phyloP scores from a whole-genome alignment of 2,888 invertebrate species.

The Idaea aversata region DNA sequence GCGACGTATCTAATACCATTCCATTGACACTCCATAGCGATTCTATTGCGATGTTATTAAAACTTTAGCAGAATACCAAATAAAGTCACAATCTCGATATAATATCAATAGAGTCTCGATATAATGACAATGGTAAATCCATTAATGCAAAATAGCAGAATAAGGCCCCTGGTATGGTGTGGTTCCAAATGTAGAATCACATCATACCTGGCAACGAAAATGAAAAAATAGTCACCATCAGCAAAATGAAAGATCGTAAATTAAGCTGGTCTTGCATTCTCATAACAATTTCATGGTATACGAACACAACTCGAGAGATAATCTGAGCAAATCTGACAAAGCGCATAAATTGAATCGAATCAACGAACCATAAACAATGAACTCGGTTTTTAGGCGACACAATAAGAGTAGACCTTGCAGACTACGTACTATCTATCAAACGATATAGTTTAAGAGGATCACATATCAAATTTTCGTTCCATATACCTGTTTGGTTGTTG shows the following conservation, averaged over 20 bases:
- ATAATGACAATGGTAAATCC: too few species aligned
- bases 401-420: constrained; percentile 8
- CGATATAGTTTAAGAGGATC: background rate
- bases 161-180: too few species aligned
- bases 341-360: constrained; percentile 38
- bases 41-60: too few species aligned
- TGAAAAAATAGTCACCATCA: constrained; percentile 8
- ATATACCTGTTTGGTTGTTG: too few species aligned
- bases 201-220: background rate
- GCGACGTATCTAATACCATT: too few species aligned
- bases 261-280: constrained; percentile 35
- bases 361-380: constrained; percentile 39
- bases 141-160: too few species aligned
- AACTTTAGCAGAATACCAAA: too few species aligned
- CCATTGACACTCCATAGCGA: too few species aligned
- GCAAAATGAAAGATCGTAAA: constrained; percentile 33
- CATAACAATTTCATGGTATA: constrained; percentile 46
- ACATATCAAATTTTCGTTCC: too few species aligned
- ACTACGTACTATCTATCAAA: background rate
- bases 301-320: constrained; percentile 35
- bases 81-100: too few species aligned
- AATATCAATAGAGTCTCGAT: too few species aligned
- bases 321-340: constrained; percentile 43
- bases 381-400: constrained; percentile 31
- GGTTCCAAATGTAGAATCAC: too few species aligned